Conservation (phyloP, 2,113 vertebrate species). For the Corvus moneduloides region DNA sequence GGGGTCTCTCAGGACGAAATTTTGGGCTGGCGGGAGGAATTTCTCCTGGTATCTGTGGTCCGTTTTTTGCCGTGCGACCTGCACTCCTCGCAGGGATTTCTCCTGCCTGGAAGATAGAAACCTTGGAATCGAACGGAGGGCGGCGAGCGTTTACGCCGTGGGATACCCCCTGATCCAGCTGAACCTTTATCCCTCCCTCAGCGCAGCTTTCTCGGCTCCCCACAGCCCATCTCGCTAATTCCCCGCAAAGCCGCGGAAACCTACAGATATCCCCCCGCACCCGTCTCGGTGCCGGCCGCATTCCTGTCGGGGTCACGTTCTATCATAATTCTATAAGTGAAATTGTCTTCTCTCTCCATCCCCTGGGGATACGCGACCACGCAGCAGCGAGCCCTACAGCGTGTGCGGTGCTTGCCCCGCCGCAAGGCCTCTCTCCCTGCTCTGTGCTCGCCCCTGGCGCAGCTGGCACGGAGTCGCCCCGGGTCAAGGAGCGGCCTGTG, state of each 20-base stretch:
- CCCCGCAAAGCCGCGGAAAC: not conserved
- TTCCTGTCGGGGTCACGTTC: not conserved
- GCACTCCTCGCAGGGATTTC: not conserved
- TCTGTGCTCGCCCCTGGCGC: not conserved
- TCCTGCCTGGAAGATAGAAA: not conserved
- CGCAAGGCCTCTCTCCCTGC: not conserved
- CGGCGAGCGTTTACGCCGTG: not conserved
- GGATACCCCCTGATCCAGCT: not conserved
- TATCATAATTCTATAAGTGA: not conserved
- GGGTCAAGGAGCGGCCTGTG: not conserved
- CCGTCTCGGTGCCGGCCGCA: not conserved
- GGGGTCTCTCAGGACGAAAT: not conserved
- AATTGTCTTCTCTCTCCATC: not conserved
- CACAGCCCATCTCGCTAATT: not conserved
- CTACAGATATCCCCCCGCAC: not conserved
- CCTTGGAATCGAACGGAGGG: accelerated
- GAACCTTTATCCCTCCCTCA: not conserved
- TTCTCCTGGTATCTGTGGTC: not conserved
- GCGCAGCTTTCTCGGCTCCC: not conserved
- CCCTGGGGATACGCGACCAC: not conserved
- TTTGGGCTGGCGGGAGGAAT: not conserved
- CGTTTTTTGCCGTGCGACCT: not conserved
- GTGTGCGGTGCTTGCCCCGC: not conserved
- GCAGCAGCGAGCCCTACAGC: not conserved
- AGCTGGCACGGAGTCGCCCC: not conserved